These are phyloP conservation scores for Eristalinus sepulchralis DNA, from an alignment of 2,888 invertebrate genomes.

Conservation along the genomic window DNA sequence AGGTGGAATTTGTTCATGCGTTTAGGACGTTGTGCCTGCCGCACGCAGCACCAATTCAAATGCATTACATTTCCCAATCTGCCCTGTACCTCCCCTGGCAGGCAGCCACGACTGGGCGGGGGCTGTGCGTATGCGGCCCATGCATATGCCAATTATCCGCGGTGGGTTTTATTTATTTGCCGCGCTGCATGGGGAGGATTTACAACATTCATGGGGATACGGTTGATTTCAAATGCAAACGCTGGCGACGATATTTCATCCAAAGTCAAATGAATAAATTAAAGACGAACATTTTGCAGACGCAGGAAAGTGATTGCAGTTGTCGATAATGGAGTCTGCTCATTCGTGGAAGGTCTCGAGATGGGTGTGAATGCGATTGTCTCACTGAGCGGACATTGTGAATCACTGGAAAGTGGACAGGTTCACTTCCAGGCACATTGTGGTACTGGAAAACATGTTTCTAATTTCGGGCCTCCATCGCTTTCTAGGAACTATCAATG, in stretches of 20 bases:
- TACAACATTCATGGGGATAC: conserved; percentile 15
- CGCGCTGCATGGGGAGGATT: neutral
- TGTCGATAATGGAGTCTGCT: too few relatives aligned
- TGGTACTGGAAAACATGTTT: too few relatives aligned
- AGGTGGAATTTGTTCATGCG: conserved; percentile 65
- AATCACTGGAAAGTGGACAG: too few relatives aligned
- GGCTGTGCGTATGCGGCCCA: conserved; percentile 13
- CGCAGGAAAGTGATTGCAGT: too few relatives aligned
- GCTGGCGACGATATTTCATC: conserved; percentile 8
- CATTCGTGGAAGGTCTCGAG: too few relatives aligned
- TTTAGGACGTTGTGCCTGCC: conserved; percentile 62
- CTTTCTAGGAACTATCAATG: too few relatives aligned
- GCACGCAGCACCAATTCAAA: conserved; percentile 61
- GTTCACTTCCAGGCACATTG: too few relatives aligned
- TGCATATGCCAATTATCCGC: conserved; percentile 42
- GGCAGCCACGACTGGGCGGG: neutral
- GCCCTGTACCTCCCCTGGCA: neutral
- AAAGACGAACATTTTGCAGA: neutral
- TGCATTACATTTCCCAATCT: conserved; percentile 26
- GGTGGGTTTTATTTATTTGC: conserved; percentile 33
- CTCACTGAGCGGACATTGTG: too few relatives aligned
- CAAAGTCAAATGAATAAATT: conserved; percentile 34
- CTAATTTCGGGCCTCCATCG: too few relatives aligned
- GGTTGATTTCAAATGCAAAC: conserved; percentile 22
- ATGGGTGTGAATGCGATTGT: too few relatives aligned